A percentile compares a stretch with the other conserved stretches of the same genome.
phyloP scores from a whole-genome alignment of 2,888 invertebrate genomes.

The Leptopilina myrica region DNA sequence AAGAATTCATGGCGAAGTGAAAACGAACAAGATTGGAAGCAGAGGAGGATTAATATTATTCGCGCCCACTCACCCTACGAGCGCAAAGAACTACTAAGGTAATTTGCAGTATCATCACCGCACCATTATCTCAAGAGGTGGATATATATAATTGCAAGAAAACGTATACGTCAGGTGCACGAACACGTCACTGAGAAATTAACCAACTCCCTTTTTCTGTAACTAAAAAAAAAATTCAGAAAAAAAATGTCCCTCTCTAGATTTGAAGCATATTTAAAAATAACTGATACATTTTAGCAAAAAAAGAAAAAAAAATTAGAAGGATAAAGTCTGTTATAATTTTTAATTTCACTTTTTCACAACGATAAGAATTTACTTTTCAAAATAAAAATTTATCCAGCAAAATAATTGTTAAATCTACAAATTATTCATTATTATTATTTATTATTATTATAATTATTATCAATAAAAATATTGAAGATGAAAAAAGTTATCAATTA shows the following conservation, averaged over 20 bases:
- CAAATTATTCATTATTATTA: no score
- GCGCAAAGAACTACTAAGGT: constrained; percentile 29
- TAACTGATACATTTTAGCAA: no score
- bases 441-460: no score
- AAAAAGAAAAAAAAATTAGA: no score
- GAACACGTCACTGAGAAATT: background rate
- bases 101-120: constrained; percentile 32
- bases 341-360: no score
- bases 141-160: constrained; percentile 20
- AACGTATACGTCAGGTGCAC: background rate
- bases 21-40: constrained; percentile 18
- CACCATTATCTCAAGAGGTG: constrained; percentile 22
- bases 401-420: no score
- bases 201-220: background rate
- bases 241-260: background rate
- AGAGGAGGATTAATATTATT: constrained; percentile 19
- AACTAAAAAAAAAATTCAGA: background rate
- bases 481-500: no score
- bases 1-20: constrained; percentile 9
- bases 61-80: constrained; percentile 4
- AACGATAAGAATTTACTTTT: no score
- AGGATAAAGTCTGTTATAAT: no score
- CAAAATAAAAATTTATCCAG: no score
- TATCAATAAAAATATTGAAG: no score
- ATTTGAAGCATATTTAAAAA: no score